Evolutionary conservation across 2,797 vertebrate species (phyloP).

Genomic region (Rallus crepitans): DNA sequence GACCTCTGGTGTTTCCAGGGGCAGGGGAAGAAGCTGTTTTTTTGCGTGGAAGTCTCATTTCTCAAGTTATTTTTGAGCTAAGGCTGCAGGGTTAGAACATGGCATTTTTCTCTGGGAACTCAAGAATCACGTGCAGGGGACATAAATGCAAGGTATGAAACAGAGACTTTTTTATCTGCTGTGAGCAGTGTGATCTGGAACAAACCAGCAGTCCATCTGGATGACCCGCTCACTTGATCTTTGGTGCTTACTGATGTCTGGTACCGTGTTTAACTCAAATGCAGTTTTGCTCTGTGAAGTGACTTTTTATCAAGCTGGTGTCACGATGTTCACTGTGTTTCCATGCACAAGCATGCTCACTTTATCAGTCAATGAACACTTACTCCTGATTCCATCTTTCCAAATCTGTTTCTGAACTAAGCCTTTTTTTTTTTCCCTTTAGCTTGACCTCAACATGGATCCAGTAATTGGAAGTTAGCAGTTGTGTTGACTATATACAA

Average conservation of each 20-base stretch:
- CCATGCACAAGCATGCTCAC: neutral
- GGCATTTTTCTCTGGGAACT: slow-evolving; percentile 11
- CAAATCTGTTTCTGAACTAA: slow-evolving; percentile 13
- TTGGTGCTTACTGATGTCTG: neutral
- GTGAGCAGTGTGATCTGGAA: neutral
- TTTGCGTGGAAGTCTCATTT: slow-evolving; percentile 35
- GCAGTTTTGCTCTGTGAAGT: slow-evolving; percentile 14
- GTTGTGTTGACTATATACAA: neutral
- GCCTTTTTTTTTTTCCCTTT: neutral
- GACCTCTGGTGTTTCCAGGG: slow-evolving; percentile 15
- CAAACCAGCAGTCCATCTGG: neutral
- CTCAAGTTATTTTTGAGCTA: slow-evolving; percentile 55
- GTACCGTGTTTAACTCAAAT: neutral
- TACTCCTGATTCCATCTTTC: neutral
- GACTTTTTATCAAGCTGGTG: neutral
- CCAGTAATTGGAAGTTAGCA: neutral
- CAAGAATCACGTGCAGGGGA: neutral
- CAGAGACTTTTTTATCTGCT: neutral
- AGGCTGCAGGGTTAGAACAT: neutral
- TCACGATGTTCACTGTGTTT: neutral
- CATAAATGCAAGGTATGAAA: slow-evolving; percentile 19
- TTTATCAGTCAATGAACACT: neutral
- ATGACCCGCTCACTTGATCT: neutral
- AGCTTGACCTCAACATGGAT: neutral
- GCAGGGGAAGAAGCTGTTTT: neutral